These are phyloP conservation scores for Tinamus major DNA, from an alignment of 2,797 vertebrate genomes.

Conservation along the genomic window DNA sequence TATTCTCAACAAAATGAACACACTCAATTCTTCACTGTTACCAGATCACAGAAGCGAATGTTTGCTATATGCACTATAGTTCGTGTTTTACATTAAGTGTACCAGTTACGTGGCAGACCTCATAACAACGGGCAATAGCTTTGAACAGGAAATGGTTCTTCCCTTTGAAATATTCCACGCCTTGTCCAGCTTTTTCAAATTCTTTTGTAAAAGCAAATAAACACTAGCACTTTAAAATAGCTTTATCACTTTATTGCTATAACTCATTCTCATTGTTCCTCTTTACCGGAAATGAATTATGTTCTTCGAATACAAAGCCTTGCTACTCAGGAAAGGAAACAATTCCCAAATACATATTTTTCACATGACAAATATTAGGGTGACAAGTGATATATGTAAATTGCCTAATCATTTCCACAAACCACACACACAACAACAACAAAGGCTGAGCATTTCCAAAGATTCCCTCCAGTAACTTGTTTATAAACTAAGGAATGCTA, in stretches of 20 bases:
- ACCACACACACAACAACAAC: background rate
- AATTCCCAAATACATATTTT: background rate
- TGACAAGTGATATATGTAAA: slow-evolving; percentile 21
- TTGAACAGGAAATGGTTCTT: background rate
- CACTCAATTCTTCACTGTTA: background rate
- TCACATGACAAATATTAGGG: background rate
- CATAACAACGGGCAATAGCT: background rate
- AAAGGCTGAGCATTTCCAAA: background rate
- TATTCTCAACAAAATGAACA: background rate
- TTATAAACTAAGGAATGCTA: background rate
- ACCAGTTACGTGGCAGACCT: background rate
- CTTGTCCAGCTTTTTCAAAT: background rate
- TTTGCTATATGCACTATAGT: background rate
- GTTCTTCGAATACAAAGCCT: background rate
- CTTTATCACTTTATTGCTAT: background rate
- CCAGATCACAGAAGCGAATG: background rate
- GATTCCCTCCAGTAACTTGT: too few species aligned
- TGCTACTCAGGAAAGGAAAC: background rate
- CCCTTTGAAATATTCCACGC: background rate
- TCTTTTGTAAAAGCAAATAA: background rate
- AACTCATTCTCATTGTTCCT: background rate
- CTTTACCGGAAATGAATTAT: background rate
- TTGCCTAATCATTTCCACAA: background rate
- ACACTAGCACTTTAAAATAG: background rate
- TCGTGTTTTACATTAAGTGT: background rate